Base-by-base conservation (phyloP, 2,113 vertebrate species). In the Acrocephalus kingi region DNA sequence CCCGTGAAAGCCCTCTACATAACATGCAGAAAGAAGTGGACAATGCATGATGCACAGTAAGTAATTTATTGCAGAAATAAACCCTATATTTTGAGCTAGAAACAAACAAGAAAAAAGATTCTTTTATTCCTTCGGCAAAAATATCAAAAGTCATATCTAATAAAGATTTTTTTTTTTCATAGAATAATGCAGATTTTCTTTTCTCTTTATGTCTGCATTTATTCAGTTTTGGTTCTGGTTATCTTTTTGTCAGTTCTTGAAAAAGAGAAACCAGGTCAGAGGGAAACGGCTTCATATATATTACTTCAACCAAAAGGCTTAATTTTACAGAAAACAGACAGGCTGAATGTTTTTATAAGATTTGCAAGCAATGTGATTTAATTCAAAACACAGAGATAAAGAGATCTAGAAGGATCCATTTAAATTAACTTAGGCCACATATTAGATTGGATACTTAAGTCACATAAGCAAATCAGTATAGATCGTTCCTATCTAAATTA, bases 401-500 rank as follows among this genome's bases (percentile, higher is more conserved):
- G 68, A 77, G 3, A 83, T 78, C 39, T 89, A 71, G 93, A 69
- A 83, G 52, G n/a, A 91, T 45, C 31, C 41, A 63, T 68, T 39
- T 79, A 58, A 80, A 76, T 82, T 73, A 73, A 66, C 48, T 83
- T 66, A 56, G 45, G 31, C 23, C n/a, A 64, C 17, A 51, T 91
- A 74, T 49, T 78, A 56, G 55, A 93, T 33, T 71, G 58, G 28
- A 67, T 49, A 48, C 25, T 87, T 87, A 71, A 84, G 58, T 74
- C 71, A 31, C 58, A 19, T 76, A 93, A 94, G 43, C 84, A 88
- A 94, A 92, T 92, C 68, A 41, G 59, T 94, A 87, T 84, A 89
- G 89, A 89, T 87, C 68, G 87, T 62, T 81, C 66, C 21, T 72
- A 45, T 55, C 54, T 84, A 92, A 94, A 83, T 77, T 87, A 76